A percentile compares a stretch with the other conserved stretches of the same genome.
Evolutionary conservation across 2,113 vertebrate genomes (phyloP).

Genomic region (Perca schrenkii): DNA sequence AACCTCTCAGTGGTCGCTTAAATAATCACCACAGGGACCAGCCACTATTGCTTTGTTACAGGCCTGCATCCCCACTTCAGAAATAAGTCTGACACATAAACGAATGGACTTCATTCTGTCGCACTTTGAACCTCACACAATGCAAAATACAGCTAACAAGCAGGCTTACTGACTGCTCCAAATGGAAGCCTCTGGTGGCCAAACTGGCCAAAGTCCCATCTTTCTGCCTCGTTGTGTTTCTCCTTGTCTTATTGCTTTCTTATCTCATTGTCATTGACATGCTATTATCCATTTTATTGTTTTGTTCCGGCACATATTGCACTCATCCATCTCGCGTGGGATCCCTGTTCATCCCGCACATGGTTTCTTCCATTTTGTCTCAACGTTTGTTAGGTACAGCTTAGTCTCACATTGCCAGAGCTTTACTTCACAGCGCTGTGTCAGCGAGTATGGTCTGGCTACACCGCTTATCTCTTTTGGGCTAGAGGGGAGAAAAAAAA

Average conservation of each 20-base stretch:
- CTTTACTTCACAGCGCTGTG: too few species aligned
- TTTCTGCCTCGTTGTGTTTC: conserved; percentile 35
- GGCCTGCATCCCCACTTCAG: conserved; percentile 47
- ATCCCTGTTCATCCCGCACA: conserved; percentile 15
- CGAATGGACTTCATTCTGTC: conserved; percentile 34
- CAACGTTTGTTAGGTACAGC: conserved; percentile 17
- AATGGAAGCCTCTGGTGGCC: conserved; percentile 27
- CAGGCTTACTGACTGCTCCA: not conserved
- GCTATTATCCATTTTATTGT: conserved; percentile 51
- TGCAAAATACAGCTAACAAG: conserved; percentile 36
- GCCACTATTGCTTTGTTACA: conserved; percentile 38
- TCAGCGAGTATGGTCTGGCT: too few species aligned
- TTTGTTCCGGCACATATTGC: conserved; percentile 29
- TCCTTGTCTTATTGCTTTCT: conserved; percentile 41
- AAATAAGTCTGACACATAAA: conserved; percentile 54
- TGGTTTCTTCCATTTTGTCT: not conserved
- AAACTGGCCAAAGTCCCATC: conserved; percentile 45
- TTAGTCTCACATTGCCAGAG: too few species aligned
- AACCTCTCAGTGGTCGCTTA: conserved; percentile 77
- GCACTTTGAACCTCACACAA: conserved; percentile 18
- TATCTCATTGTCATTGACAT: conserved; percentile 40
- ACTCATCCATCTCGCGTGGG: conserved; percentile 23
- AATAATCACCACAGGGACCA: conserved; percentile 78
- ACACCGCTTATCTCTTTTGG: too few species aligned
- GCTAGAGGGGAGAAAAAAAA: too few species aligned